Conservation (phyloP, 2,797 vertebrate species). For the Sarcoramphus papa region DNA sequence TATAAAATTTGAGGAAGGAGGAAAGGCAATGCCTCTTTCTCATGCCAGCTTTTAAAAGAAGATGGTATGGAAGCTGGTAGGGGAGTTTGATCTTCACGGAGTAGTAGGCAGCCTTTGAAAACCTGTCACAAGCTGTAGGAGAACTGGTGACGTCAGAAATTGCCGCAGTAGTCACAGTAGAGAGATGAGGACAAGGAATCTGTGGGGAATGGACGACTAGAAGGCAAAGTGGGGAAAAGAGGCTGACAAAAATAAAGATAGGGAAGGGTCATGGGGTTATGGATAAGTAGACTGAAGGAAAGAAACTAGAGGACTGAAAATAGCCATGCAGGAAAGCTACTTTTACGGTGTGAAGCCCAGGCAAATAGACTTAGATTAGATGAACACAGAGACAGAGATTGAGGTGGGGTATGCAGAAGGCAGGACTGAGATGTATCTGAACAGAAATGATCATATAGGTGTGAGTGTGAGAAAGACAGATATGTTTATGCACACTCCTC, state of each 20-base stretch:
- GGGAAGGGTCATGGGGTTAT: not conserved
- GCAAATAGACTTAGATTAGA: not conserved
- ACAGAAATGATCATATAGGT: not conserved
- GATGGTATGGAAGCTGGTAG: not conserved
- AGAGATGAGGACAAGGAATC: not conserved
- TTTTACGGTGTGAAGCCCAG: not conserved
- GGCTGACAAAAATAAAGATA: not conserved
- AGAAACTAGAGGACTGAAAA: not conserved
- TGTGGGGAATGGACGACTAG: not conserved
- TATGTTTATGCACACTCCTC: not conserved
- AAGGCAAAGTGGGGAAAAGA: not conserved
- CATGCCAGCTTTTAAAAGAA: not conserved
- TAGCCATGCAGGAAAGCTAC: not conserved
- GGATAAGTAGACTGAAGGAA: not conserved
- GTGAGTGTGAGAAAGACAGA: not conserved
- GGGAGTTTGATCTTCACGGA: not conserved
- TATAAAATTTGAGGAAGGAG: not conserved
- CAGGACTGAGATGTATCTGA: not conserved
- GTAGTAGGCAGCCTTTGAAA: not conserved
- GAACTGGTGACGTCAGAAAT: not conserved
- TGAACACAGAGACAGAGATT: not conserved
- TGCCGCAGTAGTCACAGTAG: not conserved
- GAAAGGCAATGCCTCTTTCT: not conserved
- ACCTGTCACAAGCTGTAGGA: not conserved
- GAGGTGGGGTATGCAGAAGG: not conserved